phyloP scores from a whole-genome alignment of 2,797 vertebrate species.

The Helicolenus hilgendorfi region DNA sequence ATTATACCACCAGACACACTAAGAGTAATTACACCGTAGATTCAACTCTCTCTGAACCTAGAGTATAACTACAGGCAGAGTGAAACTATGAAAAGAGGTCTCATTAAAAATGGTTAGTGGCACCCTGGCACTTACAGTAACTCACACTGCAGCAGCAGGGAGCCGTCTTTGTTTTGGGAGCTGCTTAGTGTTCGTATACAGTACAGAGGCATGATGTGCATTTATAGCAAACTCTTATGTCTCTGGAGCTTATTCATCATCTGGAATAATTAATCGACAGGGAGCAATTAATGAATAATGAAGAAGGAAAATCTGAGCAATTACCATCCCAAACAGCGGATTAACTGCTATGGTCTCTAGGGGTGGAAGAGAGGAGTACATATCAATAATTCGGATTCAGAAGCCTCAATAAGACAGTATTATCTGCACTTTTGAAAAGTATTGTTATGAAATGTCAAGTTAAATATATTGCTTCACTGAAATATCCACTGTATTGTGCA shows the following conservation, averaged over 20 bases:
- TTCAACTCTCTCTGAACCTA: constrained; percentile 25
- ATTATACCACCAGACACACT: neutral
- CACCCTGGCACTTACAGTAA: neutral
- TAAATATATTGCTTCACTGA: neutral
- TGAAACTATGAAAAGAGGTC: constrained; percentile 7
- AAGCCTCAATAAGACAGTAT: neutral
- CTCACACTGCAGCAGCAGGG: constrained; percentile 19
- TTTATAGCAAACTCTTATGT: constrained; percentile 34
- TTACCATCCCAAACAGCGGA: constrained; percentile 77
- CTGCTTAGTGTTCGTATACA: constrained; percentile 12
- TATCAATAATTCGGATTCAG: constrained; percentile 51
- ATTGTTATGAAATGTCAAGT: neutral
- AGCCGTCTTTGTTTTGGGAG: constrained; percentile 21
- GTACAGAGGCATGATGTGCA: neutral
- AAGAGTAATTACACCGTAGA: constrained; percentile 1
- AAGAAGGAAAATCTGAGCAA: constrained; percentile 62
- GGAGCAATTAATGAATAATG: constrained; percentile 72
- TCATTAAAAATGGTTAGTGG: constrained; percentile 43
- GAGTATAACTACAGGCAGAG: constrained; percentile 21
- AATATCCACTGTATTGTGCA: neutral
- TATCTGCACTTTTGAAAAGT: neutral
- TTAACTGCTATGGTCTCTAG: constrained; percentile 54
- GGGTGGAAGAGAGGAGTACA: constrained; percentile 40
- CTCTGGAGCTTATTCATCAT: constrained; percentile 69
- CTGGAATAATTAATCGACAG: constrained; percentile 78